Evolutionary conservation across 2,888 invertebrate species (phyloP).

Genomic region (Tuberolachnus salignus): DNA sequence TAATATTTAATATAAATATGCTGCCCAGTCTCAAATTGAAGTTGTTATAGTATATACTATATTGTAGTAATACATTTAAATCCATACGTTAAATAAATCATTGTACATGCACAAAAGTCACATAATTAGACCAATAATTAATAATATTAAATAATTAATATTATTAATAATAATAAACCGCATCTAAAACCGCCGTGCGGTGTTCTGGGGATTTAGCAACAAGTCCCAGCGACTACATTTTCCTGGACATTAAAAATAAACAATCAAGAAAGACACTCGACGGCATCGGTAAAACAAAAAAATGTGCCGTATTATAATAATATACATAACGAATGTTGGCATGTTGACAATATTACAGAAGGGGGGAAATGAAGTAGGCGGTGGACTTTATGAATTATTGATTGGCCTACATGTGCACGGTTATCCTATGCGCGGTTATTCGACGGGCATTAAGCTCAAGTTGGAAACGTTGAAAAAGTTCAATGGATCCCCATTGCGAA

Average conservation of each 20-base stretch:
- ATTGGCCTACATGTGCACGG: conserved; percentile 52
- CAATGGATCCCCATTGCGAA: conserved; percentile 14
- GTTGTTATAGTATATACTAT: not conserved
- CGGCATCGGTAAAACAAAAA: conserved; percentile 32
- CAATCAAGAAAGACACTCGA: conserved; percentile 24
- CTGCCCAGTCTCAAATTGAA: not conserved
- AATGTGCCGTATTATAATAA: conserved; percentile 22
- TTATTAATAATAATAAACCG: not conserved
- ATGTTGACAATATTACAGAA: conserved; percentile 42
- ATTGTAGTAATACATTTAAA: too few relatives aligned
- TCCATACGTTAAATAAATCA: too few relatives aligned
- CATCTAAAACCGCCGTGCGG: not conserved
- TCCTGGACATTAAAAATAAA: conserved; percentile 50
- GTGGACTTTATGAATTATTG: conserved; percentile 52
- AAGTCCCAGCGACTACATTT: conserved; percentile 31
- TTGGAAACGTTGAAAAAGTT: conserved; percentile 34
- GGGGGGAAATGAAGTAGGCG: conserved; percentile 40
- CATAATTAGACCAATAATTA: not conserved
- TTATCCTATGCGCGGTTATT: conserved; percentile 28
- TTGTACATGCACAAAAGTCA: too few relatives aligned
- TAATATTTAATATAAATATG: not conserved
- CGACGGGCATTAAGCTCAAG: not conserved
- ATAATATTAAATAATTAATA: not conserved
- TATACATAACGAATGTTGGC: conserved; percentile 31
- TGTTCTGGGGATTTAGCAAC: conserved; percentile 42